Conservation (phyloP, 2,113 vertebrate genomes). For the Mobula birostris region DNA sequence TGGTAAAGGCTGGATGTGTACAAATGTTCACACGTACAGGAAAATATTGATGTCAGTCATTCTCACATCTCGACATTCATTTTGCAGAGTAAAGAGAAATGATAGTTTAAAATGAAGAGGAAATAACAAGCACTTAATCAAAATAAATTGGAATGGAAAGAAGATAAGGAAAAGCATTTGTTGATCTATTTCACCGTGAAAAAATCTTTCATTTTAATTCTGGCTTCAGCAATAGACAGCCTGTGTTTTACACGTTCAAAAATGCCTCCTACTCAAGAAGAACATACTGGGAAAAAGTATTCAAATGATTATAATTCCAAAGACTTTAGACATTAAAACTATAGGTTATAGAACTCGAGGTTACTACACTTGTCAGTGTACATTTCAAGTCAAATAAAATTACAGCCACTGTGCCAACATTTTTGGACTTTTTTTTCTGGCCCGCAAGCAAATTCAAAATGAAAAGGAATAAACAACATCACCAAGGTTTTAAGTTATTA, state of each 20-base stretch:
- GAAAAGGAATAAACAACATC: slow-evolving; percentile 2
- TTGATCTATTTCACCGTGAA: not conserved
- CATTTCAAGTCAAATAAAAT: slow-evolving; percentile 4
- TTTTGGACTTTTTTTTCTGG: not conserved
- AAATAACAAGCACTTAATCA: not conserved
- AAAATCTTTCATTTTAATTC: slow-evolving; percentile 11
- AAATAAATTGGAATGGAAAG: not conserved
- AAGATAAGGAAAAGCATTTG: not conserved
- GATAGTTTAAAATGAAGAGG: not conserved
- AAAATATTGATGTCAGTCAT: not conserved
- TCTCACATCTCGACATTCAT: not conserved
- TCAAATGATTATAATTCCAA: slow-evolving; percentile 31
- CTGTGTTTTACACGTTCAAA: slow-evolving; percentile 19
- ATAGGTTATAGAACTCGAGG: not conserved
- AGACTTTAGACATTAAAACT: not conserved
- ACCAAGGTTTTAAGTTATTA: not conserved
- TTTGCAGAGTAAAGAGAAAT: not conserved
- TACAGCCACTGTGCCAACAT: not conserved
- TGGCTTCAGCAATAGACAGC: slow-evolving; percentile 23
- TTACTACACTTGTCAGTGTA: not conserved
- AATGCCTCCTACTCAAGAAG: slow-evolving; percentile 18
- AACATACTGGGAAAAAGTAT: not conserved
- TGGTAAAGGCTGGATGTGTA: slow-evolving; percentile 13
- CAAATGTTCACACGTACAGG: not conserved
- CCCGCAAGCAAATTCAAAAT: not conserved